Evolutionary conservation across 2,113 vertebrate species (phyloP).

Genomic region (Misgurnus mizolepis): DNA sequence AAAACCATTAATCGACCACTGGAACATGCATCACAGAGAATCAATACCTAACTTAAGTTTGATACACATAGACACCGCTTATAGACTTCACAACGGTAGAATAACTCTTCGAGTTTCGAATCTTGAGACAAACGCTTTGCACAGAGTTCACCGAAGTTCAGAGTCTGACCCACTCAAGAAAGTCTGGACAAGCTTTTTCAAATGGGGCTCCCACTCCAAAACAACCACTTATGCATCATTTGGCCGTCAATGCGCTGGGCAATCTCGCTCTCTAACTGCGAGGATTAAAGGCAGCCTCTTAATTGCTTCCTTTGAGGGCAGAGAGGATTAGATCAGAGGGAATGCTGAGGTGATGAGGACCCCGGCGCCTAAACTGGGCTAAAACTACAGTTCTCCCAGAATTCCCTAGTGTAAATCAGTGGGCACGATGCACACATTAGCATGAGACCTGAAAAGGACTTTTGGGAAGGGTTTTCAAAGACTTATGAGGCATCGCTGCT

Average conservation of each 20-base stretch:
- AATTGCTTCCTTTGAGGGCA: constrained; percentile 54
- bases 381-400: constrained; percentile 37
- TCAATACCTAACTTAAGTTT: constrained; percentile 14
- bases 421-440: constrained; percentile 21
- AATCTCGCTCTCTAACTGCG: constrained; percentile 39
- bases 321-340: constrained; percentile 42
- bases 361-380: constrained; percentile 26
- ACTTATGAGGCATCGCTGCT: constrained; percentile 27
- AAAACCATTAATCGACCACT: constrained; percentile 10
- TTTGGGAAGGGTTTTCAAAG: constrained; percentile 31
- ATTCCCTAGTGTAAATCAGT: constrained; percentile 38
- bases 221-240: constrained; percentile 54
- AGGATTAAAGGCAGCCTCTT: constrained; percentile 45
- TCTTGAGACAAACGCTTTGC: background rate
- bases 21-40: background rate
- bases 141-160: constrained; percentile 4
- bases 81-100: background rate
- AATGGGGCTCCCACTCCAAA: constrained; percentile 44
- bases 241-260: constrained; percentile 37
- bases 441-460: constrained; percentile 33
- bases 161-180: constrained; percentile 28
- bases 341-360: constrained; percentile 43
- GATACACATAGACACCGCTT: background rate
- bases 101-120: background rate
- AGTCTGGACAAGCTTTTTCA: constrained; percentile 29